Evolutionary conservation across 2,113 vertebrate species (phyloP).

Genomic region (Lipotes vexillifer): DNA sequence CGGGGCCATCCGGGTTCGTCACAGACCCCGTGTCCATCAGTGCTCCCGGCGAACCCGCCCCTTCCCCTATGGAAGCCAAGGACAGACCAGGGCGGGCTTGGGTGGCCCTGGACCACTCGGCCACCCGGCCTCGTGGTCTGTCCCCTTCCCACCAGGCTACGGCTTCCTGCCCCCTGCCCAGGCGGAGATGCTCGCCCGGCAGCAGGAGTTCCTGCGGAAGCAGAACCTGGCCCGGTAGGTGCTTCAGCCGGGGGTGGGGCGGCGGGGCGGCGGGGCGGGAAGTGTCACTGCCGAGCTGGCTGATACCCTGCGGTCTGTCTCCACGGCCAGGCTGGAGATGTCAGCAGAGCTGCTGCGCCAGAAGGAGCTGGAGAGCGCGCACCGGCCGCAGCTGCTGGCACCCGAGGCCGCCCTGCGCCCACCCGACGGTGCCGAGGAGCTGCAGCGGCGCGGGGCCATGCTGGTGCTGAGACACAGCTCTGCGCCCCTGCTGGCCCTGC

Average conservation of each 20-base stretch:
- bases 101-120: fast-evolving
- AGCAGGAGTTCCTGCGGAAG: slow-evolving; percentile 96
- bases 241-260: fast-evolving
- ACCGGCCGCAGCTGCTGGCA: slow-evolving; percentile 87
- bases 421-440: slow-evolving; percentile 89
- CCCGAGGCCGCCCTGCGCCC: slow-evolving; percentile 85
- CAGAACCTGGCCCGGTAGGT: slow-evolving; percentile 93
- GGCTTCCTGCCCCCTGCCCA: slow-evolving; percentile 94
- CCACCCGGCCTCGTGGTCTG: neutral
- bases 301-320: fast-evolving
- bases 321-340: slow-evolving; percentile 89
- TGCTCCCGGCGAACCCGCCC: neutral
- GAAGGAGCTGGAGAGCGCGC: slow-evolving; percentile 92
- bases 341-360: slow-evolving; percentile 94
- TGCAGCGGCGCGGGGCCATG: slow-evolving; percentile 90
- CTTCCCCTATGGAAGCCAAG: neutral
- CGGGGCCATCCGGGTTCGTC: no score
- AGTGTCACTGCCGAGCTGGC: fast-evolving
- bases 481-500: slow-evolving; percentile 87
- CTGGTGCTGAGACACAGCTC: slow-evolving; percentile 91
- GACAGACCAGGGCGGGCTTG: neutral
- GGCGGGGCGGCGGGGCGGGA: fast-evolving
- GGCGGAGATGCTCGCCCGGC: slow-evolving; percentile 94
- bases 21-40: neutral
- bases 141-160: slow-evolving; percentile 82